phyloP scores from a whole-genome alignment of 2,888 invertebrate genomes.

The Plebejus anna region DNA sequence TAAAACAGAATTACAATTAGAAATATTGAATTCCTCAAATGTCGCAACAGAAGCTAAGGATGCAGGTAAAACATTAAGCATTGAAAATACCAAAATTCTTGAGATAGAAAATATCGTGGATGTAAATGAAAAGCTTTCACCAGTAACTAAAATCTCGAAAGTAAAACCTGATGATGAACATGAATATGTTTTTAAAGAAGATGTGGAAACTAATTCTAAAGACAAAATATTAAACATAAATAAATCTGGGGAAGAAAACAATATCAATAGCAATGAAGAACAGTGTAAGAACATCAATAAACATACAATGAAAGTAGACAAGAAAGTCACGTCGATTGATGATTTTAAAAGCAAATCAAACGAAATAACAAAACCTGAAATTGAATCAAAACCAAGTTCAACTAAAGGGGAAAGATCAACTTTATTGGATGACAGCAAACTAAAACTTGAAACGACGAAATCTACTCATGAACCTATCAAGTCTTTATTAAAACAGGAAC shows the following conservation, averaged over 20 bases:
- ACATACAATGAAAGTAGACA: constrained; percentile 23
- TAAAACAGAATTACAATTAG: constrained; percentile 23
- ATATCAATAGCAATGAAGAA: background rate
- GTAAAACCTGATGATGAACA: background rate
- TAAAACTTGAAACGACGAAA: background rate
- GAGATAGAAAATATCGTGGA: background rate
- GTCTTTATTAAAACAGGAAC: background rate
- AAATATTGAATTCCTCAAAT: constrained; percentile 23
- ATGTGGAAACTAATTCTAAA: constrained; percentile 33
- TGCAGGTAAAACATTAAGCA: constrained; percentile 29
- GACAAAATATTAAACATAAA: constrained; percentile 29
- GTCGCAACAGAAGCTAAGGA: constrained; percentile 27
- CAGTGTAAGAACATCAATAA: background rate
- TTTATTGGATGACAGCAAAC: background rate
- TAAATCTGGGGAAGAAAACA: constrained; percentile 8
- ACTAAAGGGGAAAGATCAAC: background rate
- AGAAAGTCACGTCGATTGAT: constrained; percentile 7
- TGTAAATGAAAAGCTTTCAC: background rate
- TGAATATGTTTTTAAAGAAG: background rate
- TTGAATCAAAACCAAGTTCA: background rate
- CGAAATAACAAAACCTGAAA: background rate
- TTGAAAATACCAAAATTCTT: background rate
- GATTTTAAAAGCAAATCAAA: constrained; percentile 3
- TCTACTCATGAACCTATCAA: background rate
- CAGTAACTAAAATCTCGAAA: background rate